Evolutionary conservation across 2,888 invertebrate species (phyloP).

Genomic region (Noctua comes): DNA sequence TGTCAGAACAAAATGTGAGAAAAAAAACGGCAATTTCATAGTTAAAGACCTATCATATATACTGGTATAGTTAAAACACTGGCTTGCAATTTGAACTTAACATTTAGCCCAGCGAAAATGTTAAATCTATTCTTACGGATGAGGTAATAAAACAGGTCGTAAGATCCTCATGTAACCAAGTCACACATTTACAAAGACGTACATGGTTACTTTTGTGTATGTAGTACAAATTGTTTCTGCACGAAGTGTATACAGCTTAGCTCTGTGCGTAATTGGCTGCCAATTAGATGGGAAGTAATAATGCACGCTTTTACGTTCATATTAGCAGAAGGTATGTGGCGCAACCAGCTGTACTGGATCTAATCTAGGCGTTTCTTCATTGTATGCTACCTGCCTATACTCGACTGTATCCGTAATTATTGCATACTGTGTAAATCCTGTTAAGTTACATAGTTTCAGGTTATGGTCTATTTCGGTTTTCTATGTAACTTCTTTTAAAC

Average conservation of each 20-base stretch:
- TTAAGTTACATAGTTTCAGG: constrained; percentile 12
- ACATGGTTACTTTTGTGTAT: constrained; percentile 23
- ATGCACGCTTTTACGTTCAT: constrained; percentile 76
- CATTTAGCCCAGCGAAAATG: not conserved
- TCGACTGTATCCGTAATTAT: constrained; percentile 41
- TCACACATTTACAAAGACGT: constrained; percentile 27
- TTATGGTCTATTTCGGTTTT: not conserved
- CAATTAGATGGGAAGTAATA: constrained; percentile 74
- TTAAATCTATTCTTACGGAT: not conserved
- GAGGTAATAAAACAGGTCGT: not conserved
- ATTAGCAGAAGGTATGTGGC: constrained; percentile 78
- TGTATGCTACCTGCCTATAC: constrained; percentile 26
- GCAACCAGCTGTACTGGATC: constrained; percentile 66
- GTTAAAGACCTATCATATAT: no score
- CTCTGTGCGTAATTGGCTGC: constrained; percentile 72
- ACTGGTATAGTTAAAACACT: not conserved
- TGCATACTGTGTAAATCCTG: constrained; percentile 25
- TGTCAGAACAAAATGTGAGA: no score
- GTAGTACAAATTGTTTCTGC: constrained; percentile 50
- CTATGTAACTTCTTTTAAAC: not conserved
- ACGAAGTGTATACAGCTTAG: constrained; percentile 45
- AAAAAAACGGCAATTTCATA: no score
- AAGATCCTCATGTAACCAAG: constrained; percentile 7
- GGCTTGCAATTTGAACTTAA: not conserved
- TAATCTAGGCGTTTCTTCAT: constrained; percentile 63